Evolutionary conservation across 1,140 invertebrate genomes (phyloP).

Genomic region (Trigoniulus corallinus): DNA sequence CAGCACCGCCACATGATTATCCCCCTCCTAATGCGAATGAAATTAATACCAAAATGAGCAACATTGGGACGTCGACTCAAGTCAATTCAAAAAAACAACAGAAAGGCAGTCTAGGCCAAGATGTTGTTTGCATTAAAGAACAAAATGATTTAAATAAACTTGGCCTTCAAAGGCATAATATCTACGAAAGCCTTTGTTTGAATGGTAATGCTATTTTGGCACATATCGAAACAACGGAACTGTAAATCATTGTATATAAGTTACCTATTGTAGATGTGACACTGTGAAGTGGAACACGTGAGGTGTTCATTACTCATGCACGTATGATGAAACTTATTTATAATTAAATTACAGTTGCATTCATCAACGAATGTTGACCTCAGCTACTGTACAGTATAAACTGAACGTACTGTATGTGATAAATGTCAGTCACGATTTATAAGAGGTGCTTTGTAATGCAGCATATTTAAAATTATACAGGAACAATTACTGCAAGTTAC

Average conservation of each 20-base stretch:
- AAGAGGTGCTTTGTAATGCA: too few species aligned
- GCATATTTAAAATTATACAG: too few species aligned
- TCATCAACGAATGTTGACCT: too few species aligned
- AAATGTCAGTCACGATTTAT: too few species aligned
- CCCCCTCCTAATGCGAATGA: background rate
- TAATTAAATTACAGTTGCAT: too few species aligned
- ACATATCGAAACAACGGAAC: conserved; percentile 6
- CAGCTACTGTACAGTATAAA: too few species aligned
- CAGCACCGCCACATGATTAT: background rate
- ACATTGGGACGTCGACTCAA: background rate
- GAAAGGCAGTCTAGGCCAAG: background rate
- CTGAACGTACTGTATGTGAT: too few species aligned
- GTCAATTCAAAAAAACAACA: background rate
- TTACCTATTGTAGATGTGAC: background rate
- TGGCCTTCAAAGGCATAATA: background rate
- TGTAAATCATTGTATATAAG: conserved; percentile 1
- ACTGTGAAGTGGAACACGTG: too few species aligned
- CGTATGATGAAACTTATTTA: too few species aligned
- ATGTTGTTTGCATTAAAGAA: background rate
- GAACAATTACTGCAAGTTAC: too few species aligned
- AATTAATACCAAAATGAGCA: background rate
- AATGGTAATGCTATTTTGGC: background rate
- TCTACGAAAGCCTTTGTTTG: conserved; percentile 2
- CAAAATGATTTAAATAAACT: conserved; percentile 2
- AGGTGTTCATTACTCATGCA: too few species aligned